phyloP scores from a whole-genome alignment of 2,113 vertebrate species.

The Aspiorhynchus laticeps region DNA sequence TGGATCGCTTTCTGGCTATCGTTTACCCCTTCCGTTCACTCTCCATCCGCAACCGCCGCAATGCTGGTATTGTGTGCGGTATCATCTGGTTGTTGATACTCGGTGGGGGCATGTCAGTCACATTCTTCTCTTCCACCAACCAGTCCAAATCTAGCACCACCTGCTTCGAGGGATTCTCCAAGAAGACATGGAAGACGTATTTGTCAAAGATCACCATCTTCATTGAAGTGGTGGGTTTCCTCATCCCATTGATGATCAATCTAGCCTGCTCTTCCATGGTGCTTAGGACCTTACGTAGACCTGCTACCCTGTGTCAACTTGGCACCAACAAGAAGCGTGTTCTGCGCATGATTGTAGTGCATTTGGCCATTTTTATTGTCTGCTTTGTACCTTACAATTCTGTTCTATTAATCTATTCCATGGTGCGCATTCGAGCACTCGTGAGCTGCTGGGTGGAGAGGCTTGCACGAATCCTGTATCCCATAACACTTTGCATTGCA shows the following conservation, averaged over 20 bases:
- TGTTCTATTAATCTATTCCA: conserved; percentile 92
- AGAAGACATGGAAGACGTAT: conserved; percentile 94
- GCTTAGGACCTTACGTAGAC: conserved; percentile 88
- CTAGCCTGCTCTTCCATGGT: conserved; percentile 95
- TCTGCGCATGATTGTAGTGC: conserved; percentile 93
- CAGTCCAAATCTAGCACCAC: conserved; percentile 85
- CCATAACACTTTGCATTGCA: conserved; percentile 92
- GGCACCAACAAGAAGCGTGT: conserved; percentile 94
- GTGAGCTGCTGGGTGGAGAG: conserved; percentile 89
- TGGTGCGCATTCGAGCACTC: conserved; percentile 91
- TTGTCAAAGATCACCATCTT: conserved; percentile 98
- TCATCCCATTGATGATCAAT: conserved; percentile 90
- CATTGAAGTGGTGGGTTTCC: conserved; percentile 96
- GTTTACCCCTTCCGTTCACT: conserved; percentile 94
- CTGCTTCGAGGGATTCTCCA: conserved; percentile 96
- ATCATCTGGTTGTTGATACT: conserved; percentile 94
- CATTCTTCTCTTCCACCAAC: conserved; percentile 95
- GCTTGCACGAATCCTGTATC: conserved; percentile 92
- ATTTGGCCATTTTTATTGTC: conserved; percentile 91
- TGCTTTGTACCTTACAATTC: conserved; percentile 98
- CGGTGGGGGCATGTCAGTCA: conserved; percentile 93
- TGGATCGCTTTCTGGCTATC: conserved; percentile 95
- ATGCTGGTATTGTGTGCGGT: conserved; percentile 87
- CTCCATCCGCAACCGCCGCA: conserved; percentile 87
- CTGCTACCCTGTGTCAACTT: conserved; percentile 86